Evolutionary conservation across 2,888 invertebrate genomes (phyloP), one percentile per base, ranked within the genome.

Genomic region (Margaritifera margaritifera): DNA sequence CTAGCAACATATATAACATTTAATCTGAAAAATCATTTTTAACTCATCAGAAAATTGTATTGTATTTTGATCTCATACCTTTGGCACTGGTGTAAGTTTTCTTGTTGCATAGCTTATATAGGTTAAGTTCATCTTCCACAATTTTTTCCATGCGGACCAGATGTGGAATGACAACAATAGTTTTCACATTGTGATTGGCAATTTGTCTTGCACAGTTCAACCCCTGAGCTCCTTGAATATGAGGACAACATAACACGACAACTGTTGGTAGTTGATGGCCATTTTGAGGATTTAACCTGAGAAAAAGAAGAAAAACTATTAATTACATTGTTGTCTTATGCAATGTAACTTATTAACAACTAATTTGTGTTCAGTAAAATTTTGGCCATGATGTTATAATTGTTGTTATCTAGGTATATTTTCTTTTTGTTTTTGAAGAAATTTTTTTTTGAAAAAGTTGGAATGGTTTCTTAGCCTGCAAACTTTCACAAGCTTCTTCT

Each of bases 191-290:
- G 89, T 96, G 96, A 84, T 94, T 93, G 66, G 94, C 93, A 78
- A 96, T 92, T 89, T 96, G 94, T 20, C 96, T 92, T 31, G 86
- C 87, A 80, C 94, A 93, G 83, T 93, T 93, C 24, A 95, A 92
- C 31, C 94, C 96, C 64, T 94, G 92, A 62, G 93, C 93, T 15
- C 91, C 91, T 77, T 91, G 90, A 85, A 92, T 91, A 89, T 94
- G 94, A 51, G 94, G 92, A 80, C 93, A 93, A 83, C 93, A 93
- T 71, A 96, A 91, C 73, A 94, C 93, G 67, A 94, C 94, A 62
- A 95, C 95, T 61, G 93, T 93, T 66, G 96, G 96, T 92, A 93
- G 93, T 91, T 97, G 97, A 91, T 97, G 97, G 74, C 94, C 93
- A 90, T 97, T 97, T 84, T 94, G 93, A 60, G 96, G 94, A 87